Conservation (phyloP, 2,888 invertebrate genomes). For the Sarcophaga variegata region DNA sequence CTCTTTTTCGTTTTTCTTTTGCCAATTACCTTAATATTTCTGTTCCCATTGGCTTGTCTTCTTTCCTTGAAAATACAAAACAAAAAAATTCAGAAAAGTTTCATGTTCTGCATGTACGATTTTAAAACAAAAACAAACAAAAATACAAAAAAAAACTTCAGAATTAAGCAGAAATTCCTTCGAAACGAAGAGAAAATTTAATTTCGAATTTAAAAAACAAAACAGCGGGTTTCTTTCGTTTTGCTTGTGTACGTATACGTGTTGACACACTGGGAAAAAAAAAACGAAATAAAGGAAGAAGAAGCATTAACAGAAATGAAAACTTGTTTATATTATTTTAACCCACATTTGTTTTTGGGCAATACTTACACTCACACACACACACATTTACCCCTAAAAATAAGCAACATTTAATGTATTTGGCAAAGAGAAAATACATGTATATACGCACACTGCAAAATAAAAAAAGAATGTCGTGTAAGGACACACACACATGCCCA, state of each 20-base stretch:
- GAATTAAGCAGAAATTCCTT: constrained; percentile 25
- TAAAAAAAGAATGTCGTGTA: constrained; percentile 40
- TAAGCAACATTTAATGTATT: not conserved
- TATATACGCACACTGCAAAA: not conserved
- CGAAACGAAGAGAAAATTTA: constrained; percentile 12
- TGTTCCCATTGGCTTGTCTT: not conserved
- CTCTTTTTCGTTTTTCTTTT: not conserved
- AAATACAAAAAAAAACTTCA: not conserved
- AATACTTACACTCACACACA: constrained; percentile 18
- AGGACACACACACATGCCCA: constrained; percentile 40
- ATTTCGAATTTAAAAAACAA: constrained; percentile 19
- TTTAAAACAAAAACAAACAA: not conserved
- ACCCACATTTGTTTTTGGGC: constrained; percentile 35
- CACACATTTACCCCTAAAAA: not conserved
- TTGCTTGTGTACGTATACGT: not conserved
- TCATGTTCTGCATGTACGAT: not conserved
- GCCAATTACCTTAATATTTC: not conserved
- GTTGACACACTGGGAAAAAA: not conserved
- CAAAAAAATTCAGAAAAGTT: not conserved
- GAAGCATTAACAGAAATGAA: not conserved
- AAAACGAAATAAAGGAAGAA: not conserved
- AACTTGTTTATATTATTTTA: constrained; percentile 37
- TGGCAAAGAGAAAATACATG: not conserved
- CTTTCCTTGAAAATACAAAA: not conserved
- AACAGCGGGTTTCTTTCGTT: not conserved